Evolutionary conservation across 92 coral and sea anemone species (phyloP), one percentile per base, ranked within the genome.

Genomic region (Porites lobata): DNA sequence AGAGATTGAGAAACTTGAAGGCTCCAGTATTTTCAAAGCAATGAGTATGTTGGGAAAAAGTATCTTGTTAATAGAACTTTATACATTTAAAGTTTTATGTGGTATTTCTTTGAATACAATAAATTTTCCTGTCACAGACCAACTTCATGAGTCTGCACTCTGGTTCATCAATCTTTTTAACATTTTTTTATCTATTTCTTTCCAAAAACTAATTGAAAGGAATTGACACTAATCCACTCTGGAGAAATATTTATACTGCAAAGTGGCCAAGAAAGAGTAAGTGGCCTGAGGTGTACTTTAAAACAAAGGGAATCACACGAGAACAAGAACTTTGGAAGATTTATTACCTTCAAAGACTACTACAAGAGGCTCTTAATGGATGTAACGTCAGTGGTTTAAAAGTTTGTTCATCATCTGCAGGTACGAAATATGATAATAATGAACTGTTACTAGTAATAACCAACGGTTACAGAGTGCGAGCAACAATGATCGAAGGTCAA

Each of bases 1-100:
- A 47, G 87, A 84, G 32, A 53, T 84, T 50, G 87, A 84, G 51
- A 74, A 66, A 80, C 87, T 84, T 72, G 80, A 84, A 63, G 52
- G 50, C 51, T 61, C 73, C 22, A 73, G 87, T 11, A 53, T 83
- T 61, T 83, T 72, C 9, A 15, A 72, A 83, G 74, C 43, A 20
- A 19, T 74, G 53, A 80, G 87, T 83, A 9, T 18, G 74, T 73
- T 56, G 14, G 59, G 11, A 2, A 56, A 32, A 32, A 32, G 0
- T 32, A 2, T 56, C 7, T 56, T 56, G 59, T 9, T 56, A 9
- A 2, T 56, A 54, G 58, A 54, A 8, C 29, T 26, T 26, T 26
- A 26, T 26, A 26, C 29, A 26, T 26, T 26, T 1, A 26, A 26
- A 26, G 29, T 1, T 26, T 26, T 26, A 26, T 26, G 29, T 26